Percentiles rank a stretch among this genome's conserved stretches.
These are phyloP conservation scores for Stigmatopora nigra DNA, from an alignment of 2,113 vertebrate species.

Conservation along the genomic window DNA sequence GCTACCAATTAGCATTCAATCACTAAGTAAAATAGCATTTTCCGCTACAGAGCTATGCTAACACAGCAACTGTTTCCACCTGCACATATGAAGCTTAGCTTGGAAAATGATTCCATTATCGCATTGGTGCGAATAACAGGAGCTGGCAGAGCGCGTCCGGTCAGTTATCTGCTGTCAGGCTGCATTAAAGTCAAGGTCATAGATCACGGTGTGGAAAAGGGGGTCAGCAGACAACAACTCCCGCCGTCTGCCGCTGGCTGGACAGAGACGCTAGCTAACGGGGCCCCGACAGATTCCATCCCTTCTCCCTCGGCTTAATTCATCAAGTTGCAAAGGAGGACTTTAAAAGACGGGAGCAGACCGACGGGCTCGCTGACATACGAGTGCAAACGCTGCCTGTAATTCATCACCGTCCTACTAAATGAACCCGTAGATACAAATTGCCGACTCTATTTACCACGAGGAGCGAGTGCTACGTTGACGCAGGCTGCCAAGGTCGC, in stretches of 20 bases:
- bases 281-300: slow-evolving; percentile 51
- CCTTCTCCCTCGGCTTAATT: slow-evolving; percentile 53
- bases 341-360: slow-evolving; percentile 24
- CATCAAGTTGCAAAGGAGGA: slow-evolving; percentile 58
- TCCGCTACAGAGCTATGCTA: neutral
- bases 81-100: neutral
- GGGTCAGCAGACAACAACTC: slow-evolving; percentile 54
- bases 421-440: slow-evolving; percentile 5
- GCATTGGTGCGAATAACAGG: neutral
- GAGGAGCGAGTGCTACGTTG: too few relatives aligned
- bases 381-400: slow-evolving; percentile 12
- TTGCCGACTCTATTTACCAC: too few relatives aligned
- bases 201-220: slow-evolving; percentile 49
- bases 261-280: slow-evolving; percentile 63
- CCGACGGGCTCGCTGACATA: slow-evolving; percentile 10
- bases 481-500: too few relatives aligned
- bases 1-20: too few relatives aligned
- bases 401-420: slow-evolving; percentile 29
- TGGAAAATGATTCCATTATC: neutral
- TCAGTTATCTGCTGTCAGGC: slow-evolving; percentile 37
- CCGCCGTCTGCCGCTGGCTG: slow-evolving; percentile 39
- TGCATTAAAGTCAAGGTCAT: slow-evolving; percentile 49
- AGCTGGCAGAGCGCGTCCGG: neutral
- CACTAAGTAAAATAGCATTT: neutral
- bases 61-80: neutral